Base-by-base conservation (phyloP, 1,140 invertebrate species). In the Psix sp. region DNA sequence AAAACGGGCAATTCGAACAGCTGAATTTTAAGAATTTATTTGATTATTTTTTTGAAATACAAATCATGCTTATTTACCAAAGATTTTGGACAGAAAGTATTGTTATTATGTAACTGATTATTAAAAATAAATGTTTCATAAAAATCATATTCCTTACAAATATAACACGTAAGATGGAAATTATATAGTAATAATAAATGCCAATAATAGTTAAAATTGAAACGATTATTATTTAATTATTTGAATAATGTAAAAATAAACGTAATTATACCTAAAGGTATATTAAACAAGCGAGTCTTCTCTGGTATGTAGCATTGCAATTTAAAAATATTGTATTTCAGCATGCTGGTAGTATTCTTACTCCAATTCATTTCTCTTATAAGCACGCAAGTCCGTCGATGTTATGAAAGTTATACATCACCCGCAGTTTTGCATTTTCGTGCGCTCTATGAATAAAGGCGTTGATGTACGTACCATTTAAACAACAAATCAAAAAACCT, bases 311-410 rank as follows among this genome's bases (percentile, higher is more conserved):
- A 13, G 13, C 38, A 42, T 36, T 43, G 43, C 18, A 15, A 59
- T 16, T 46, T 26, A n/a, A 43, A 63, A 51, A 43, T 63, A 63
- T 63, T 63, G 26, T 43, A 13, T 63, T 63, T 63, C 48, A 63
- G n/a, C 39, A 63, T 63, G 59, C 59, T 51, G 59, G 59, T 63
- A 63, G 59, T 3, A 9, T n/a, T 18, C 17, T 40, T 29, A 43
- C 17, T 52, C 45, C 46, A 45, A 52, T 63, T 52, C 38, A 63
- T 43, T 52, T 21, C 48, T 43, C 52, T 52, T 51, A 43, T 13
- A 20, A 16, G 18, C 46, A 52, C 46, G 46, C 46, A 36, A 63
- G 46, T 60, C 26, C 20, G 29, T 45, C 24, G 13, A 63, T 43
- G 36, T 43, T 43, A 45, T 18, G 36, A 16, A 43, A 63, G 26